Evolutionary conservation across 2,888 invertebrate genomes (phyloP).

Genomic region (Syrphus vitripennis): DNA sequence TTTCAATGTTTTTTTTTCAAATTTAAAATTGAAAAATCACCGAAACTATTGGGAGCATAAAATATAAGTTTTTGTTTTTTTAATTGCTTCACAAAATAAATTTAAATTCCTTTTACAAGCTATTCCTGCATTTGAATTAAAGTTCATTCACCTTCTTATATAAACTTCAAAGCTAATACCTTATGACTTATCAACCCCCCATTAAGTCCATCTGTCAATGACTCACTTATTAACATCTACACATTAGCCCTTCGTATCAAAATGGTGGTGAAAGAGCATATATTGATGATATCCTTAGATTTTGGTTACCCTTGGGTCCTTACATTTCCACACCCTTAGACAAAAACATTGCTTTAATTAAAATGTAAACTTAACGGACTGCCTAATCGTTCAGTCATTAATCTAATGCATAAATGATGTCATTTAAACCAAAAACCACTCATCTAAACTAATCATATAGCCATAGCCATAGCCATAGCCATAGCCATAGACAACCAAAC

Average conservation of each 20-base stretch:
- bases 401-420: slow-evolving; percentile 72
- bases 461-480: no score
- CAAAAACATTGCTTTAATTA: slow-evolving; percentile 49
- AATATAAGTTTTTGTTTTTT: no score
- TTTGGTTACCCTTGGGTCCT: background rate
- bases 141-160: background rate
- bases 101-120: no score
- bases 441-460: background rate
- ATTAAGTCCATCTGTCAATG: slow-evolving; percentile 50
- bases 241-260: slow-evolving; percentile 4
- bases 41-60: no score
- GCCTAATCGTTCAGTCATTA: slow-evolving; percentile 70
- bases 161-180: background rate
- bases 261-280: slow-evolving; percentile 47
- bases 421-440: slow-evolving; percentile 53
- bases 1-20: no score
- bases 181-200: background rate
- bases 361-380: slow-evolving; percentile 66
- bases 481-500: background rate
- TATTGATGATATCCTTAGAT: slow-evolving; percentile 26
- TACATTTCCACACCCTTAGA: background rate
- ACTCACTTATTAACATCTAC: slow-evolving; percentile 31
- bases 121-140: no score
- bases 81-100: no score
- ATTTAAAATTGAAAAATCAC: no score